Base-by-base conservation (phyloP, 2,797 vertebrate species). In the Pangasius mekongensis region DNA sequence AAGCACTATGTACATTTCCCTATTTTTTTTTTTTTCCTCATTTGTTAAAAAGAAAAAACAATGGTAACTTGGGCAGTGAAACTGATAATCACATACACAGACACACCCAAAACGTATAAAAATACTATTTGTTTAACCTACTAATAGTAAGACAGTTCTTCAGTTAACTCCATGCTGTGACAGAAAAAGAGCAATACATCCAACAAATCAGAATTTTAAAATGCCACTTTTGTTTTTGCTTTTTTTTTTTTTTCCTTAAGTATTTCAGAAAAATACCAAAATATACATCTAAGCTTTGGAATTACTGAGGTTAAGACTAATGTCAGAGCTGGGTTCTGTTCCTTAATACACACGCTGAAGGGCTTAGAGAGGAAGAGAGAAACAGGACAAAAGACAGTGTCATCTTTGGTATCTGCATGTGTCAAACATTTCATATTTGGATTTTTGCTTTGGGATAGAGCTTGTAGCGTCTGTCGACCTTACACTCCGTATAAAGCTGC, bases 251-350 rank as follows among this genome's bases (percentile, higher is more conserved):
- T 24, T 56, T 92, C 92, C 93, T 89, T 92, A 95, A 90, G 94
- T 97, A 97, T 99, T 97, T 98, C 98, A 98, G 99, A 99, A 99
- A 98, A 99, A 99, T 99, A 99, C 97, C 98, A 99, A 99, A 99
- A 99, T 99, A 99, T 99, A 99, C 98, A 99, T 99, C 97, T 99
- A 99, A 98, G 98, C 99, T 99, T 99, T 99, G 98, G 98, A 99
- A 98, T 99, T 98, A 97, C 97, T 98, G 98, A 99, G 98, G 98
- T 98, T 98, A 98, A 97, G 97, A 98, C 97, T 98, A 98, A 98
- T 97, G 97, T 97, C 97, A 98, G 97, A 98, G 98, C 98, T 98
- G 98, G 98, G 97, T 97, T 97, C 95, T 96, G 97, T 97, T 98
- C 98, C 97, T 97, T 98, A 97, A 97, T 97, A 99, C 98, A 98